Base-by-base conservation (phyloP, 2,888 invertebrate species). In the Oeneis ivallda region DNA sequence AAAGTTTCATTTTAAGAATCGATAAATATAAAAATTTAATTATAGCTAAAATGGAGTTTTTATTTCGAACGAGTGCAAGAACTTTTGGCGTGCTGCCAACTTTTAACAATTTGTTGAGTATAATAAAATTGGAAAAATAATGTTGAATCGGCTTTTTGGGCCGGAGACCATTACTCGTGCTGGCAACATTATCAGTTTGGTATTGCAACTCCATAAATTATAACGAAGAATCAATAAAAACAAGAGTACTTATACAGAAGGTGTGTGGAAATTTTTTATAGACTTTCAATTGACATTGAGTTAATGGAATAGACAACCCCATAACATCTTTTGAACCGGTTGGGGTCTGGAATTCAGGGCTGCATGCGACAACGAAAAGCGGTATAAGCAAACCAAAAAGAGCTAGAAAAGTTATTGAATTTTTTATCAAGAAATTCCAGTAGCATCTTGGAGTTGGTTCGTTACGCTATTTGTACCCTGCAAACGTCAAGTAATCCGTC, bases 91-190 rank as follows among this genome's bases (percentile, higher is more conserved):
- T 15, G 39, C 13, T 26, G 56, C 56, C 56, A 56, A 56, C 56
- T 41, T 56, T 56, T 56, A 56, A 56, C 56, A 56, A 41, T 56
- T 56, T 56, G 56, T 41, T 56, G 56, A 19, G 34, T 34, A 58
- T 58, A 58, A 58, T 47, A 58, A 58, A 58, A 58, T 58, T n/a
- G 45, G 45, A 47, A 47, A 58, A 26, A 58, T 58, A 58, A 58
- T 58, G 58, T 47, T 10, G 58, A 47, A 45, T 34, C 45, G 17
- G 58, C 17, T 58, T 45, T 45, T 47, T 58, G 45, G 34, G 32
- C 45, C 45, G 57, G 1, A 43, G 32, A 45, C 34, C 34, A 34
- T 58, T 58, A 47, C 34, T 15, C 45, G 45, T 15, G 45, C 15
- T 56, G 56, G 39, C 41, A 56, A 56, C 56, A 56, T 56, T 41